phyloP scores from a whole-genome alignment of 2,888 invertebrate species.

The Sphecodes monilicornis region DNA sequence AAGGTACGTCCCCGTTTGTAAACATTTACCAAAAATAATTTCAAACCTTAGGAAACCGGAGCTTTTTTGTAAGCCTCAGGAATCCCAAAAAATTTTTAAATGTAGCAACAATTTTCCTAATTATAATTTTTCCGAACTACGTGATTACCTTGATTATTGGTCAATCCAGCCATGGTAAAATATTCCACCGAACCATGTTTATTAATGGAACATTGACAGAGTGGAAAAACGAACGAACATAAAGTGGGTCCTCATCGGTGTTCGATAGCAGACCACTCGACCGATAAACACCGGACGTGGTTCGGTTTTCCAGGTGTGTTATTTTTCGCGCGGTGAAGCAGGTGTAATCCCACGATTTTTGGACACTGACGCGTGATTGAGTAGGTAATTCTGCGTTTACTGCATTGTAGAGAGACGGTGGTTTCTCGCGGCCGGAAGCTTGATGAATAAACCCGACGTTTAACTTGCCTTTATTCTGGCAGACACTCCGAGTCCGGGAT shows the following conservation, averaged over 20 bases:
- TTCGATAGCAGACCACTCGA: background rate
- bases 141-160: background rate
- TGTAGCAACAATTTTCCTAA: no score
- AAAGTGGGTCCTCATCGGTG: background rate
- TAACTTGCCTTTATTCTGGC: background rate
- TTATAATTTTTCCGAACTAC: no score
- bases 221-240: background rate
- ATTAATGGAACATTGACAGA: slow-evolving; percentile 1
- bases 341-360: background rate
- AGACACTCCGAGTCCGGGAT: background rate
- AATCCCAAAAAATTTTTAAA: no score
- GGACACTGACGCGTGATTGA: background rate
- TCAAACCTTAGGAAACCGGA: no score
- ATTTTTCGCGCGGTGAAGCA: background rate
- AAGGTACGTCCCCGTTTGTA: no score
- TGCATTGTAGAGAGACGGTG: background rate
- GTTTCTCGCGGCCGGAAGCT: background rate
- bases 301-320: background rate
- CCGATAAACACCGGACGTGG: background rate
- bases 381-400: background rate
- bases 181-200: background rate
- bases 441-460: background rate
- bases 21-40: no score
- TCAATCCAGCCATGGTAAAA: background rate
- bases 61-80: no score